Base-by-base conservation (phyloP, 2,888 invertebrate genomes). In the Cynaeus angustus region DNA sequence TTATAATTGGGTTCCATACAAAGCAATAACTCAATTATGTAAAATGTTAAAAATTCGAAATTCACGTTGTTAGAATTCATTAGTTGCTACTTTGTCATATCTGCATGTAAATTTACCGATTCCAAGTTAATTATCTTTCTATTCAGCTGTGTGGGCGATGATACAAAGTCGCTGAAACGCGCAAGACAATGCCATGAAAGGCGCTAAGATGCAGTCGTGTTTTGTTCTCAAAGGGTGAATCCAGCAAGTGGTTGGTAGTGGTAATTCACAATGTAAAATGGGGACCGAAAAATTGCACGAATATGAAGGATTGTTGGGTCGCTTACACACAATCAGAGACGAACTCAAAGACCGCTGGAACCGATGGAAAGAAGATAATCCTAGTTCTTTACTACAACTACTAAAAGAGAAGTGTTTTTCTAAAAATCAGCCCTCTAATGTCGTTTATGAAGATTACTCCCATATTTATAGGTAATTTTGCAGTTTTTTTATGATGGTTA, bases 221-320 rank as follows among this genome's bases (percentile, higher is more conserved):
- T 66, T 50, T 12, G 64, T 45, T 10, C 56, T 37, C 13, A 45
- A 65, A 65, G 66, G 48, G 59, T 37, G 52, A 70, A 59, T 45
- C 59, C 59, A 59, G 6, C 59, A 66, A 70, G 50, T 65, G 50
- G 58, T 53, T 38, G 58, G 12, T 41, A 3, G 12, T 13, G 12
- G 12, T n/a, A 41, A 13, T 14, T 55, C 21, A 46, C 16, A 16
- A 55, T 46, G 16, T 28, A 83, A 75, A 75, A 91, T 91, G 91
- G 91, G 45, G 0, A 55, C 91, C 80, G 94, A 94, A 75, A 95
- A 95, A 83, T 84, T 95, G 61, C 89, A 93, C 79, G 92, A 93
- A 76, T 95, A 95, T 82, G 91, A 94, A 82, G 94, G 95, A 0
- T 13, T 85, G 58, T 84, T 90, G 0, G 94, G 94, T 5, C 88